These are phyloP conservation scores for Eclectus roratus DNA, from an alignment of 2,113 vertebrate genomes.

Conservation along the genomic window DNA sequence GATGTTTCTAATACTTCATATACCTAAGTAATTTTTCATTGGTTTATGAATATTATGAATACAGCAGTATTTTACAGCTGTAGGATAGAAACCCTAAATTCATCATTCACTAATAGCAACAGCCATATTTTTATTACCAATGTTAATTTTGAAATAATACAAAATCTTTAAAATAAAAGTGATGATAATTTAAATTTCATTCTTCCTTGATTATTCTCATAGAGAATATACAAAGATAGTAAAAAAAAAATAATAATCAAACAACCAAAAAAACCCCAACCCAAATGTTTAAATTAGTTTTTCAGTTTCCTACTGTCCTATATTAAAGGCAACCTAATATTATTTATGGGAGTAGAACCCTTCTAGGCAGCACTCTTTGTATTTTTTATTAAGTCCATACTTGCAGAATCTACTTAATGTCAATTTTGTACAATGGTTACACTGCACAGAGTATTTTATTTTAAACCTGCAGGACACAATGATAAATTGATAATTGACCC, in stretches of 20 bases:
- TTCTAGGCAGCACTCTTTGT: conserved; percentile 78
- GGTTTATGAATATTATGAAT: background rate
- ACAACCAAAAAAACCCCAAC: background rate
- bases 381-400: conserved; percentile 85
- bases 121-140: background rate
- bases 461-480: conserved; percentile 80
- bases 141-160: background rate
- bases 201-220: conserved; percentile 18
- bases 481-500: conserved; percentile 89
- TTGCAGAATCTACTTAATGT: conserved; percentile 84
- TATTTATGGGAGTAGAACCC: conserved; percentile 80
- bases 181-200: background rate
- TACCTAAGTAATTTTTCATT: background rate
- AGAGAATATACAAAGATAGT: conserved; percentile 48
- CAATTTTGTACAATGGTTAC: conserved; percentile 78
- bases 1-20: background rate
- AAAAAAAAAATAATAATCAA: background rate
- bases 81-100: background rate
- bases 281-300: conserved; percentile 58
- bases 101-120: background rate
- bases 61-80: background rate
- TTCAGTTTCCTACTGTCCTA: conserved; percentile 73
- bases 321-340: conserved; percentile 79
- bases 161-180: background rate
- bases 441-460: conserved; percentile 77